Conservation (phyloP, 2,888 invertebrate species). For the Pseudoips prasinana region DNA sequence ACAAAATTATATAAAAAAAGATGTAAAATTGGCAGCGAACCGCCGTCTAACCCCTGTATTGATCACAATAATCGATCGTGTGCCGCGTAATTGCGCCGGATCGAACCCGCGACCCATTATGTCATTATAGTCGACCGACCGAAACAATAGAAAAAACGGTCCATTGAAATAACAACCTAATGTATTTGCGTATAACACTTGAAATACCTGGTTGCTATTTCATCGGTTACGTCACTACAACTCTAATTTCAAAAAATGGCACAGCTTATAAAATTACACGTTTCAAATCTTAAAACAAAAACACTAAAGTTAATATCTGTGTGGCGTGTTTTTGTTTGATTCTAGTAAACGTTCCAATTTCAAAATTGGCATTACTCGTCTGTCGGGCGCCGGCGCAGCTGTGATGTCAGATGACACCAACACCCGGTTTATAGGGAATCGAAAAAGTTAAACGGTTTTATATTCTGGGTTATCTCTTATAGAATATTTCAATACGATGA, state of each 20-base stretch:
- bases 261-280: slow-evolving; percentile 24
- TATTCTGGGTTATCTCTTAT: too few species aligned
- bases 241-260: slow-evolving; percentile 27
- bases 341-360: slow-evolving; percentile 53
- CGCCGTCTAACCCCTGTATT: slow-evolving; percentile 79
- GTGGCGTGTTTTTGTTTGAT: slow-evolving; percentile 32
- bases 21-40: slow-evolving; percentile 78
- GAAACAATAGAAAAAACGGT: slow-evolving; percentile 58
- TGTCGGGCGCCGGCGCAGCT: slow-evolving; percentile 62
- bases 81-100: slow-evolving; percentile 79
- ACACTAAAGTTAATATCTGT: slow-evolving; percentile 38
- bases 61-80: slow-evolving; percentile 82
- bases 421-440: slow-evolving; percentile 23
- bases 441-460: slow-evolving; percentile 2
- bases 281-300: slow-evolving; percentile 34
- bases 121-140: slow-evolving; percentile 77
- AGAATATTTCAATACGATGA: too few species aligned
- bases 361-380: slow-evolving; percentile 58
- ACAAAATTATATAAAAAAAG: slow-evolving; percentile 69
- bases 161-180: slow-evolving; percentile 27
- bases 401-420: slow-evolving; percentile 48
- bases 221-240: slow-evolving; percentile 31
- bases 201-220: neutral
- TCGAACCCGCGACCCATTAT: slow-evolving; percentile 78
- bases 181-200: slow-evolving; percentile 4